Conservation (phyloP, 2,888 invertebrate genomes). For the Drosophila prolongata region DNA sequence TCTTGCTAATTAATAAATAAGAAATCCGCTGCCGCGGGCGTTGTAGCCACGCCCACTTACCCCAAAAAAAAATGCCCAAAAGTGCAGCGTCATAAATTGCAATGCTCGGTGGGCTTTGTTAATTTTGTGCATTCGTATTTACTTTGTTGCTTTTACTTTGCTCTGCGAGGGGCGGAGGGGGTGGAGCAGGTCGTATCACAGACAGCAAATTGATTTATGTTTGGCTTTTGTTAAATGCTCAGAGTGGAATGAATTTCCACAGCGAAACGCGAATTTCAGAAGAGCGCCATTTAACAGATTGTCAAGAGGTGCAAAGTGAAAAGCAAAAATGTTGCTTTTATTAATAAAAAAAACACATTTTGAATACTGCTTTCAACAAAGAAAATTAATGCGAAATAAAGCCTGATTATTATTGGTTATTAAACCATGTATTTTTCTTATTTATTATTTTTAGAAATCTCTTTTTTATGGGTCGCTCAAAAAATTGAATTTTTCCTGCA, state of each 20-base stretch:
- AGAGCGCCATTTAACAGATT: slow-evolving; percentile 54
- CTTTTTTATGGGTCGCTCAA: neutral
- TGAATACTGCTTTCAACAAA: slow-evolving; percentile 5
- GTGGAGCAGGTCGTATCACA: slow-evolving; percentile 31
- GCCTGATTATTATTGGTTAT: slow-evolving; percentile 14
- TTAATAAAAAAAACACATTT: neutral
- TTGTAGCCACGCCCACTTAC: slow-evolving; percentile 61
- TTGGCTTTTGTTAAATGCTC: slow-evolving; percentile 73
- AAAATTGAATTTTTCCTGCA: neutral
- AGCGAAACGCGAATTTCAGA: slow-evolving; percentile 54
- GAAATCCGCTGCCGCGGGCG: slow-evolving; percentile 53
- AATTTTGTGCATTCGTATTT: slow-evolving; percentile 71
- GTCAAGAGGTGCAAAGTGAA: slow-evolving; percentile 53
- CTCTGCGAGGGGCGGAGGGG: slow-evolving; percentile 1
- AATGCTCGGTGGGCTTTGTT: slow-evolving; percentile 71
- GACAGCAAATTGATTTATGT: slow-evolving; percentile 80
- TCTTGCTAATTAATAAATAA: slow-evolving; percentile 75
- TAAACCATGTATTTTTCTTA: neutral
- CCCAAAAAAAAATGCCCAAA: slow-evolving; percentile 28
- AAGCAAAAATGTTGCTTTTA: slow-evolving; percentile 19
- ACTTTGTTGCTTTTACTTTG: slow-evolving; percentile 63
- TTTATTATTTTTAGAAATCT: neutral
- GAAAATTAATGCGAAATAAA: slow-evolving; percentile 17
- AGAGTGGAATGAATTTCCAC: slow-evolving; percentile 70
- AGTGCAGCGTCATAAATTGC: slow-evolving; percentile 72